Evolutionary conservation across 2,888 invertebrate genomes (phyloP), one percentile per base, ranked within the genome.

Genomic region (Catocala nupta): DNA sequence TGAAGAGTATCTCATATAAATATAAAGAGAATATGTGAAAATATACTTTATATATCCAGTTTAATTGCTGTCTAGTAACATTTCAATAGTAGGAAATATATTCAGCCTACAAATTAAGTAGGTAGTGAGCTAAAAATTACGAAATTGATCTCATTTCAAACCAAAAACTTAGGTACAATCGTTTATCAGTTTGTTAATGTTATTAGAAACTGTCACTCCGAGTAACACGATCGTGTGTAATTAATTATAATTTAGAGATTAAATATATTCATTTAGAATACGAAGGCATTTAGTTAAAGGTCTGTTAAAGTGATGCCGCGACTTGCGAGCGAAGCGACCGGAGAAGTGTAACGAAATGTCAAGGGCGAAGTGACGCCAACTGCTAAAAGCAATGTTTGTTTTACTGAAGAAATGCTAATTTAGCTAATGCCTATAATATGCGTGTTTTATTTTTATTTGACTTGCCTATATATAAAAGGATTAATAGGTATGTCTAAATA

Each of bases 291-390:
- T 75, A 76, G 67, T 71, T 80, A 84, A 83, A 84, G 83, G 84
- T 81, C 80, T 78, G 80, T 71, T 71, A 77, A 68, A 67, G 77
- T 75, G 81, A 82, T 80, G 81, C 75, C 77, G 76, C 75, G n/a
- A n/a, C n/a, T n/a, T n/a, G n/a, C n/a, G 75, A 77, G 69, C 77
- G 73, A 74, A 80, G 81, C 73, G 62, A 68, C 67, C 63, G 81
- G 75, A 86, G 85, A 85, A 86, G 80, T 83, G 83, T 82, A 83
- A 81, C 79, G 59, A 90, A 90, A 91, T 91, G 90, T 90, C 90
- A 91, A 90, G 91, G 90, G 76, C 86, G 77, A 70, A 71, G 66
- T 79, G 63, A 74, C 77, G 66, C 49, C 69, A 66, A 71, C 59
- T 53, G 57, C 52, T 56, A 65, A 48, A 56, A 54, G 51, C 52